These are phyloP conservation scores for Sitta carolinensis DNA, from an alignment of 2,797 vertebrate species.

Conservation along the genomic window DNA sequence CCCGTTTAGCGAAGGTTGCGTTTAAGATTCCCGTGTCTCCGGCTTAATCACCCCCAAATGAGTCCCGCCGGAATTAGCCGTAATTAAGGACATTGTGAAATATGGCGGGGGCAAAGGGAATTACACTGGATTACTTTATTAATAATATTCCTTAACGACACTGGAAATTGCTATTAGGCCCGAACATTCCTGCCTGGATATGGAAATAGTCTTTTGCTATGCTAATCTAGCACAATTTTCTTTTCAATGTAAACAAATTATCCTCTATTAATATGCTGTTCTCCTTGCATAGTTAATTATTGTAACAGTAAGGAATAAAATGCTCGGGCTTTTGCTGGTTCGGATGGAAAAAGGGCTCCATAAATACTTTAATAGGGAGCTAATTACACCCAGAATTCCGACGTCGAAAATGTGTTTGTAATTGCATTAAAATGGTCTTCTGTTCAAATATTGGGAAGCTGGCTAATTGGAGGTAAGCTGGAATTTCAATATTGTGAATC, in stretches of 20 bases:
- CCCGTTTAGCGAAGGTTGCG: too few relatives aligned
- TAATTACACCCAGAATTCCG: conserved; percentile 84
- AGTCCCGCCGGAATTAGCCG: conserved; percentile 66
- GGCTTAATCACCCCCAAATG: background rate
- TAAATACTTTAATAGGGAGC: conserved; percentile 85
- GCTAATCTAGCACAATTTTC: conserved; percentile 83
- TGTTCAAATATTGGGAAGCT: conserved; percentile 84
- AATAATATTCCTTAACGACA: conserved; percentile 83
- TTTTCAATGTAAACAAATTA: conserved; percentile 85
- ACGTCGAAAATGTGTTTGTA: conserved; percentile 85
- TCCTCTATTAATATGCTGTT: conserved; percentile 82
- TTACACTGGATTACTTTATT: conserved; percentile 80
- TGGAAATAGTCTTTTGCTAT: conserved; percentile 82
- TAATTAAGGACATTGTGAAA: conserved; percentile 81
- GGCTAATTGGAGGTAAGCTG: conserved; percentile 83
- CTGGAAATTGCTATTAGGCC: conserved; percentile 81
- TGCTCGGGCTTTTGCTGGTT: conserved; percentile 77
- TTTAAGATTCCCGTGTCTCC: too few relatives aligned
- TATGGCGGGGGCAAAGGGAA: conserved; percentile 75
- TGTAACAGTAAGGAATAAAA: conserved; percentile 81
- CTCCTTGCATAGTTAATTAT: conserved; percentile 82
- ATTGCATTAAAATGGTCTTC: conserved; percentile 88
- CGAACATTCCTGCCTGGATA: conserved; percentile 77
- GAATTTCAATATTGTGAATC: conserved; percentile 84
- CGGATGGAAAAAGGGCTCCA: conserved; percentile 79